Conservation (phyloP, 2,113 vertebrate genomes). For the Plestiodon gilberti region DNA sequence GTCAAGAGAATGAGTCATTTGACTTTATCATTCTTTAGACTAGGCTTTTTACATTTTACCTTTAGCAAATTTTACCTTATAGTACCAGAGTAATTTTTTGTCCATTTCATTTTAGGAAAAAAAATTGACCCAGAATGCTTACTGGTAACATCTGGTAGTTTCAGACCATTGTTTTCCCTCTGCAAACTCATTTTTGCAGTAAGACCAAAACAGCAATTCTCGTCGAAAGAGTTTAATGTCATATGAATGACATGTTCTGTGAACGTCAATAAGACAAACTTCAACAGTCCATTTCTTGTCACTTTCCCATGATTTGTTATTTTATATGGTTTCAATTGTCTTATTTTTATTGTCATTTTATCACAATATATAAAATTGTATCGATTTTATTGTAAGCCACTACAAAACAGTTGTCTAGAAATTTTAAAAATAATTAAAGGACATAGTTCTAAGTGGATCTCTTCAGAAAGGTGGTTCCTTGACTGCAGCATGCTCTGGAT, state of each 20-base stretch:
- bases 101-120: not conserved
- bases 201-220: not conserved
- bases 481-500: not conserved
- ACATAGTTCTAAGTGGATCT: not conserved
- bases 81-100: not conserved
- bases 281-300: not conserved
- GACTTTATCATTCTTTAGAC: not conserved
- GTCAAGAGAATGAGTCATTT: not conserved
- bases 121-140: not conserved
- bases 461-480: not conserved
- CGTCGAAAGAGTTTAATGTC: not conserved
- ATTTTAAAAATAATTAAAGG: not conserved
- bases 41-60: too few species aligned
- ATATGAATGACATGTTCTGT: not conserved
- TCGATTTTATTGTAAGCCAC: not conserved
- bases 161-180: not conserved
- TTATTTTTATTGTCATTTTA: not conserved
- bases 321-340: not conserved
- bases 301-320: not conserved
- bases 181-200: not conserved
- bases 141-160: too few species aligned
- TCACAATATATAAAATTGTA: too few species aligned
- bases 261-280: not conserved
- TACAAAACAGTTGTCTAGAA: not conserved
- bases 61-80: too few species aligned